These are phyloP conservation scores for Trachelus troglodyta DNA, from an alignment of 2,888 invertebrate species.

Conservation along the genomic window DNA sequence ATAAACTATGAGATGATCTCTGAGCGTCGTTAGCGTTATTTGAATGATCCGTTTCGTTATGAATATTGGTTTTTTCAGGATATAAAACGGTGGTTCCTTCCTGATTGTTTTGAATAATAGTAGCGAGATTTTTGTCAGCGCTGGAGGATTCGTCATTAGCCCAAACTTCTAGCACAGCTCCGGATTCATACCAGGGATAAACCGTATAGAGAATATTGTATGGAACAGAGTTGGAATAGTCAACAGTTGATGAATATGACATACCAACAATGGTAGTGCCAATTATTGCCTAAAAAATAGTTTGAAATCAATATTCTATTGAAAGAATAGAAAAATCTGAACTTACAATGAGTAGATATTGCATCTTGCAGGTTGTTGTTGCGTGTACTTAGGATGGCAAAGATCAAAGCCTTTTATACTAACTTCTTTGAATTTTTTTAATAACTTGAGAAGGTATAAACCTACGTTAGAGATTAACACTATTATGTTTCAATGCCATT, in stretches of 20 bases:
- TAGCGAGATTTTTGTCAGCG: slow-evolving; percentile 21
- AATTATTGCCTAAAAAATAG: slow-evolving; percentile 23
- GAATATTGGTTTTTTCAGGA: slow-evolving; percentile 11
- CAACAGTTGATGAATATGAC: slow-evolving; percentile 24
- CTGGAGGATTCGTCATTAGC: slow-evolving; percentile 26
- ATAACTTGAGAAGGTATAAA: slow-evolving; percentile 10
- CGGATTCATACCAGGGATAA: slow-evolving; percentile 39
- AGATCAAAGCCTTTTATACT: slow-evolving; percentile 10
- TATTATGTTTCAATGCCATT: slow-evolving; percentile 30
- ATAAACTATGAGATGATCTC: slow-evolving; percentile 18
- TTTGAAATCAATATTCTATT: slow-evolving; percentile 15
- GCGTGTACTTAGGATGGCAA: neutral
- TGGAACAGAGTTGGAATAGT: slow-evolving; percentile 31
- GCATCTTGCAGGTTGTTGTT: slow-evolving; percentile 21
- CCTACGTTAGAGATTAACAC: slow-evolving; percentile 26
- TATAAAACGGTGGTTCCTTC: slow-evolving; percentile 9
- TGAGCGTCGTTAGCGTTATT: slow-evolving; percentile 16
- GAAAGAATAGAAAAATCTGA: slow-evolving; percentile 1
- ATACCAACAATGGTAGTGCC: slow-evolving; percentile 23
- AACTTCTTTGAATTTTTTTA: slow-evolving; percentile 21
- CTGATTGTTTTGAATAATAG: slow-evolving; percentile 9
- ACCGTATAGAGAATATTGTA: slow-evolving; percentile 38
- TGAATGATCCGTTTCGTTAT: slow-evolving; percentile 20
- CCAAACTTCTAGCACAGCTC: slow-evolving; percentile 32
- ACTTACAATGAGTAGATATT: slow-evolving; percentile 1